Conservation (phyloP, 1,140 invertebrate genomes). For the Nasonia giraulti region DNA sequence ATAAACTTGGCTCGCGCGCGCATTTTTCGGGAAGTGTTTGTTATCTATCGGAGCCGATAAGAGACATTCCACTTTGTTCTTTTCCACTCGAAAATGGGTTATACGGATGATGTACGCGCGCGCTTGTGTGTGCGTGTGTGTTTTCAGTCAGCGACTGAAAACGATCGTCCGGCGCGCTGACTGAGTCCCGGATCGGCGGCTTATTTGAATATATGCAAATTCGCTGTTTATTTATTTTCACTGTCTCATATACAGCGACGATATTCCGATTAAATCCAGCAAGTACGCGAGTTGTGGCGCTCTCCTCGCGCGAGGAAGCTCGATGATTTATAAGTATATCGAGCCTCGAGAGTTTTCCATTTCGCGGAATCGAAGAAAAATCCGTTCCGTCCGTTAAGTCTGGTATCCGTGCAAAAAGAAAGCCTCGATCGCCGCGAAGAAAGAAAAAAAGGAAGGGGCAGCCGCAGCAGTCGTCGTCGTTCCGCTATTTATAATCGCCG, state of each 20-base stretch:
- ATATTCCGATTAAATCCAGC: not conserved
- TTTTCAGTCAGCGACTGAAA: too few species aligned
- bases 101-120: not conserved
- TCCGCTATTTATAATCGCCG: constrained; percentile 39
- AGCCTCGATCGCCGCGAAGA: not conserved
- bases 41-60: constrained; percentile 19
- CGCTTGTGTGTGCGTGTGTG: not conserved
- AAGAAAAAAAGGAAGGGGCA: not conserved
- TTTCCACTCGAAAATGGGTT: constrained; percentile 39
- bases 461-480: not conserved
- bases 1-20: not conserved
- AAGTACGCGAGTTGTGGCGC: too few species aligned
- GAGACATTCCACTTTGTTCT: not conserved
- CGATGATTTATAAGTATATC: not conserved
- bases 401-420: not conserved
- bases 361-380: not conserved
- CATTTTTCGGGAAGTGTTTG: not conserved
- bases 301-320: not conserved
- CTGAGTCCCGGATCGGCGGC: too few species aligned
- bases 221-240: not conserved
- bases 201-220: not conserved
- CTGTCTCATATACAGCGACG: not conserved
- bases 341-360: not conserved
- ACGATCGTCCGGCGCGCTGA: too few species aligned
- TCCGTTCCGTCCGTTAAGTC: constrained; percentile 5